phyloP scores from a whole-genome alignment of 2,888 invertebrate genomes.

The Rhingia rostrata region DNA sequence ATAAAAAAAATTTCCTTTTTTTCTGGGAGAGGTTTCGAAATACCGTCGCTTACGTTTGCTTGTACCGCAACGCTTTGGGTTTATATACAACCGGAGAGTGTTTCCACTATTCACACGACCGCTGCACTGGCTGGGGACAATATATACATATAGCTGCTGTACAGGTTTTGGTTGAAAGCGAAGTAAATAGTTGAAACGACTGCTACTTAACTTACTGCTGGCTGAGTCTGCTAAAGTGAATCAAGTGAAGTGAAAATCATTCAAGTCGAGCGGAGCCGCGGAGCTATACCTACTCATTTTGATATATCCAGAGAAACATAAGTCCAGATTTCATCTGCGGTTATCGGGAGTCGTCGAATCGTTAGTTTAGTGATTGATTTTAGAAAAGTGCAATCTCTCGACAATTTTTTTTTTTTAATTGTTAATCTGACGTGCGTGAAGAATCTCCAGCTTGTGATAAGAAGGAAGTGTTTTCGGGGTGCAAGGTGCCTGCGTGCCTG shows the following conservation, averaged over 20 bases:
- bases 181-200: slow-evolving; percentile 22
- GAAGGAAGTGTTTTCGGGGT: slow-evolving; percentile 22
- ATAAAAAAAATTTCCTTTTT: not conserved
- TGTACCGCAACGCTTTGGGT: slow-evolving; percentile 5
- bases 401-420: slow-evolving; percentile 7
- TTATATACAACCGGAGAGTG: too few species aligned
- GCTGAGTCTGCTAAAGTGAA: slow-evolving; percentile 56
- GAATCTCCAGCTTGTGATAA: slow-evolving; percentile 45
- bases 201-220: slow-evolving; percentile 12
- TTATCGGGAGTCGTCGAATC: not conserved
- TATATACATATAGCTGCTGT: not conserved
- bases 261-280: slow-evolving; percentile 44
- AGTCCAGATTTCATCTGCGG: slow-evolving; percentile 33
- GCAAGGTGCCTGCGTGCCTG: slow-evolving; percentile 31
- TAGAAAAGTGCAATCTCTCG: slow-evolving; percentile 13
- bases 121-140: not conserved
- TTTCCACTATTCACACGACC: not conserved
- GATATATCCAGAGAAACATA: slow-evolving; percentile 3
- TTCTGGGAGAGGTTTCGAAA: slow-evolving; percentile 11
- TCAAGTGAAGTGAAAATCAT: slow-evolving; percentile 58
- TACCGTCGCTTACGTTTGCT: not conserved
- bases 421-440: slow-evolving; percentile 8
- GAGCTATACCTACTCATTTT: not conserved
- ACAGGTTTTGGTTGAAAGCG: slow-evolving; percentile 49
- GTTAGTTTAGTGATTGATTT: too few species aligned